Evolutionary conservation across 2,888 invertebrate genomes (phyloP).

Genomic region (Cataglyphis cursor): DNA sequence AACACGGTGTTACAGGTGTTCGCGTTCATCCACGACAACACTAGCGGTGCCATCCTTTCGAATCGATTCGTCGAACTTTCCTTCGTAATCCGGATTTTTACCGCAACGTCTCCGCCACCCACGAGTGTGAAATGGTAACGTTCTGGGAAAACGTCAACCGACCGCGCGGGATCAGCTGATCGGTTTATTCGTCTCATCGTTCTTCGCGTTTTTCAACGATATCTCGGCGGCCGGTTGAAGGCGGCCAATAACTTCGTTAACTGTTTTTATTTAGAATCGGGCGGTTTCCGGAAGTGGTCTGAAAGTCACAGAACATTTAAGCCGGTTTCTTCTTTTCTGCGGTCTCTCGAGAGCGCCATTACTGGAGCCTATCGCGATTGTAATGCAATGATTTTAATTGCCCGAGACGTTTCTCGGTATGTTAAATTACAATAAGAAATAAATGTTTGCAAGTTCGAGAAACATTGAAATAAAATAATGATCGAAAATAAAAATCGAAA

Average conservation of each 20-base stretch:
- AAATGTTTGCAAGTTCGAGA: neutral
- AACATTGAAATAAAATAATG: neutral
- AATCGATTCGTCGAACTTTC: slow-evolving; percentile 56
- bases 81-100: slow-evolving; percentile 31
- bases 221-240: slow-evolving; percentile 27
- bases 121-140: slow-evolving; percentile 78
- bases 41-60: slow-evolving; percentile 59
- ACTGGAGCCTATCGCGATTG: neutral
- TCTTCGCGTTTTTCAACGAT: slow-evolving; percentile 42
- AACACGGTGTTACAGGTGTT: slow-evolving; percentile 83
- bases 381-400: slow-evolving; percentile 15
- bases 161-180: slow-evolving; percentile 36
- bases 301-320: slow-evolving; percentile 37
- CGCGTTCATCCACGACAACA: slow-evolving; percentile 72
- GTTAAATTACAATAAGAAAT: neutral
- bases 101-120: slow-evolving; percentile 44
- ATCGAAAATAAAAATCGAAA: neutral
- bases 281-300: slow-evolving; percentile 31
- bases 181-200: slow-evolving; percentile 18
- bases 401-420: neutral
- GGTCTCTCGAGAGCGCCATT: neutral
- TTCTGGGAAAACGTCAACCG: slow-evolving; percentile 74
- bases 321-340: neutral
- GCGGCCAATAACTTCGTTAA: slow-evolving; percentile 63
- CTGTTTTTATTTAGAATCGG: slow-evolving; percentile 52